Base-by-base conservation (phyloP, 2,888 invertebrate genomes). In the Eupithecia centaureata region DNA sequence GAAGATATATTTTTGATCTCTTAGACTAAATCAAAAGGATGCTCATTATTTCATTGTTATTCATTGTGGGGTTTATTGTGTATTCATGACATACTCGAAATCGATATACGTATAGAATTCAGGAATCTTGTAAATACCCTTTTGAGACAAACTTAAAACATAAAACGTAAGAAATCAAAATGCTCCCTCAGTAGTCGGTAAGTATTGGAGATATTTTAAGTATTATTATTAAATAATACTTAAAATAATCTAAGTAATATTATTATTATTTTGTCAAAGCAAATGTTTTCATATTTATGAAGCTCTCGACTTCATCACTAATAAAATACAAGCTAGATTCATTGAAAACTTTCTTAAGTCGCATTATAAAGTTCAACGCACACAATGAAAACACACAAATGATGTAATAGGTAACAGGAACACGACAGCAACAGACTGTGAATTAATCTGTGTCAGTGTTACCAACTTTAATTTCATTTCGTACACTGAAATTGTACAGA, bases 401-500 rank as follows among this genome's bases (percentile, higher is more conserved):
- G 72, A 67, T 65, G 72, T 62, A 68, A 71, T 70, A 67, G 63
- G 68, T 73, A 68, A 68, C 68, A 73, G 56, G 61, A 52, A 70
- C 70, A 70, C 71, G 72, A 70, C 69, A 61, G 47, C 66, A 59
- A 70, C 79, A 75, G 60, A 69, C 60, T 61, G 60, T 69, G 57
- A 63, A 69, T 61, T 63, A 70, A 70, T 70, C 65, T 66, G 32
- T 61, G 63, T 63, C 79, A 73, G 76, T 78, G 79, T 86, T 81
- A 86, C 85, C 86, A 87, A 90, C 88, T 92, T 93, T 88, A 90
- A 90, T 88, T 90, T 83, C 84, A 86, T 86, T 86, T 83, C 76
- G 81, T 77, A 77, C 81, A 61, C 76, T 81, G 81, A 82, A 70
- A 70, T 70, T 70, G 70, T 66, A 67, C 63, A 61, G 63, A 67